Evolutionary conservation across 2,888 invertebrate genomes (phyloP).

Genomic region (Ormyrus rosae): DNA sequence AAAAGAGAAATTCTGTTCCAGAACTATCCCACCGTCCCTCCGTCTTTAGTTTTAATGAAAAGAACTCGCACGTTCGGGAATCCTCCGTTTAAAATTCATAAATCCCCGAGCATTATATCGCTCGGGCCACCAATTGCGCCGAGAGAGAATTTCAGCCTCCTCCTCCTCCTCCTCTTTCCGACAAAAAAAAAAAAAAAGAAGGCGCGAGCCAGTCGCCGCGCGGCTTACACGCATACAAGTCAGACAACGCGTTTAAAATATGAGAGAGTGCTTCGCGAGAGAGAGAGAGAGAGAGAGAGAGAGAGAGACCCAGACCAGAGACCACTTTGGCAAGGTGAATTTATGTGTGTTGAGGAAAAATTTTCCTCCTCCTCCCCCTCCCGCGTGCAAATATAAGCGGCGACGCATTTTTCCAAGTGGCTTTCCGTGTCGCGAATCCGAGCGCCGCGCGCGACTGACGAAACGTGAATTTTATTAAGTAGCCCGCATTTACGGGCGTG

Average conservation of each 20-base stretch:
- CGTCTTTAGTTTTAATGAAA: background rate
- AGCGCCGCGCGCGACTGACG: background rate
- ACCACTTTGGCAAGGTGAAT: constrained; percentile 27
- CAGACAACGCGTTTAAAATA: constrained; percentile 39
- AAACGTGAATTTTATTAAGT: constrained; percentile 42
- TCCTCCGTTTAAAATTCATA: constrained; percentile 22
- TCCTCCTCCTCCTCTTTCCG: background rate
- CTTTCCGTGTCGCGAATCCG: constrained; percentile 40
- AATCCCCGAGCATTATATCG: background rate
- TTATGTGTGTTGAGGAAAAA: constrained; percentile 27
- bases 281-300: too few relatives aligned
- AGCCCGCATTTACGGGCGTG: background rate
- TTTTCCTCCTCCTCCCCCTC: constrained; percentile 8
- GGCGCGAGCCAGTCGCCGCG: background rate
- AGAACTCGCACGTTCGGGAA: background rate
- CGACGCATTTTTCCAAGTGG: constrained; percentile 48
- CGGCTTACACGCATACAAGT: constrained; percentile 17
- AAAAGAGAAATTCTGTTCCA: too few relatives aligned
- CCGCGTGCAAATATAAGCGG: constrained; percentile 35
- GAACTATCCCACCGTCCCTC: too few relatives aligned
- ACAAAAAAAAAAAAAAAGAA: too few relatives aligned
- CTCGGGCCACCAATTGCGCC: background rate
- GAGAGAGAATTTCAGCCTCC: background rate
- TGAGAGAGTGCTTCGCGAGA: constrained; percentile 10
- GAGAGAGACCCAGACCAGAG: constrained; percentile 2